Conservation (phyloP, 2,113 vertebrate species). For the Excalfactoria chinensis region DNA sequence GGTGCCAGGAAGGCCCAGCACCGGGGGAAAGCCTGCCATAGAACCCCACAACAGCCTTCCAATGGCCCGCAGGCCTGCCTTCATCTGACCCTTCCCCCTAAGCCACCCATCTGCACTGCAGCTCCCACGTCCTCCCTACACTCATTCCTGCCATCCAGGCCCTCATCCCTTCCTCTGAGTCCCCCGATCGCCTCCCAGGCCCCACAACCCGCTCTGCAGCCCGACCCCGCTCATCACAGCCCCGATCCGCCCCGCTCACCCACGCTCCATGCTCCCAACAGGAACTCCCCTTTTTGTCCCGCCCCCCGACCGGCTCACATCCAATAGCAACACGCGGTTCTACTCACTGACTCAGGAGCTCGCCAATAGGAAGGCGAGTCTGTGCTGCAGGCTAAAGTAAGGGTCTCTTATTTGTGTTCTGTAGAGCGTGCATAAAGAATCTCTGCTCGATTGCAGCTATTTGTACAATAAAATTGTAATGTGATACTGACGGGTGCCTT, state of each 20-base stretch:
- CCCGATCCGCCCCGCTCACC: neutral
- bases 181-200: too few relatives aligned
- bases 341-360: rapidly evolving
- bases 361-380: neutral
- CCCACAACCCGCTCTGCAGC: rapidly evolving
- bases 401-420: neutral
- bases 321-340: neutral
- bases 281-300: neutral
- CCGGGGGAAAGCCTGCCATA: rapidly evolving
- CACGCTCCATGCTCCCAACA: neutral
- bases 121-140: neutral
- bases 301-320: rapidly evolving
- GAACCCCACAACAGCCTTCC: neutral
- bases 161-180: neutral
- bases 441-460: neutral
- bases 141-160: neutral
- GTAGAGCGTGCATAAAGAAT: neutral
- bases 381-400: neutral
- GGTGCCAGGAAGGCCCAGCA: neutral
- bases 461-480: neutral
- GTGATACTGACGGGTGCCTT: neutral
- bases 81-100: neutral
- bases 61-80: neutral
- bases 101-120: rapidly evolving
- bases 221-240: too few relatives aligned